A percentile compares a stretch with the other conserved stretches of the same genome.
These are phyloP conservation scores for Drosophila erecta DNA, from an alignment of 1,140 invertebrate genomes.

Conservation along the genomic window DNA sequence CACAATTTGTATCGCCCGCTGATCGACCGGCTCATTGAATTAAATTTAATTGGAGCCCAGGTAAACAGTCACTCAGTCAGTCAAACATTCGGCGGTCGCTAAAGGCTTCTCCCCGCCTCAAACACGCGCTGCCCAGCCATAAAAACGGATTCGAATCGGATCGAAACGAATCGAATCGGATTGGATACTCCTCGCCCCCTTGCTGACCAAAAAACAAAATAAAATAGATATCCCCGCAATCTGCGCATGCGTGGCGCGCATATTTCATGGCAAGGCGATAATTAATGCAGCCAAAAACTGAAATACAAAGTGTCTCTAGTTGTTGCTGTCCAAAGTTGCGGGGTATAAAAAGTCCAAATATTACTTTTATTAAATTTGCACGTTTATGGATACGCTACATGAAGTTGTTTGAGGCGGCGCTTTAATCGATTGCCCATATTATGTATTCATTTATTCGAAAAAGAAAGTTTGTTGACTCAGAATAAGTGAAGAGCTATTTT, in stretches of 20 bases:
- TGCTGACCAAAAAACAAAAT: constrained; percentile 11
- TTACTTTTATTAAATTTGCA: constrained; percentile 73
- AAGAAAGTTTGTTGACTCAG: no score
- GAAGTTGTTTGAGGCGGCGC: constrained; percentile 30
- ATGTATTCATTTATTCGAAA: no score
- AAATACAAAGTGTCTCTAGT: constrained; percentile 71
- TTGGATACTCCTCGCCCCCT: constrained; percentile 9
- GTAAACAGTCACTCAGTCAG: constrained; percentile 68
- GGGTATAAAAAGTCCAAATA: constrained; percentile 48
- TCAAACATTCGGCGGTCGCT: constrained; percentile 44
- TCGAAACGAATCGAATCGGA: neutral
- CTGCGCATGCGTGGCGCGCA: constrained; percentile 78
- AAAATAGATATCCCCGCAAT: constrained; percentile 33
- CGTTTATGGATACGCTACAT: constrained; percentile 53
- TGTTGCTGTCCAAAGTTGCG: constrained; percentile 46
- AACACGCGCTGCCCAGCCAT: constrained; percentile 54
- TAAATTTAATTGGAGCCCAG: constrained; percentile 72
- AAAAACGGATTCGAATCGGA: constrained; percentile 26
- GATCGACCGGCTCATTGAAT: constrained; percentile 63
- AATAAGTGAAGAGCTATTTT: no score
- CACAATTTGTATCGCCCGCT: constrained; percentile 69
- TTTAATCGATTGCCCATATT: neutral
- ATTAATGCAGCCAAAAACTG: constrained; percentile 80
- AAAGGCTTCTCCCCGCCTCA: constrained; percentile 20
- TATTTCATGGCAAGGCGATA: constrained; percentile 83